Base-by-base conservation (phyloP, 2,797 vertebrate genomes). In the Anisognathus igniventris region DNA sequence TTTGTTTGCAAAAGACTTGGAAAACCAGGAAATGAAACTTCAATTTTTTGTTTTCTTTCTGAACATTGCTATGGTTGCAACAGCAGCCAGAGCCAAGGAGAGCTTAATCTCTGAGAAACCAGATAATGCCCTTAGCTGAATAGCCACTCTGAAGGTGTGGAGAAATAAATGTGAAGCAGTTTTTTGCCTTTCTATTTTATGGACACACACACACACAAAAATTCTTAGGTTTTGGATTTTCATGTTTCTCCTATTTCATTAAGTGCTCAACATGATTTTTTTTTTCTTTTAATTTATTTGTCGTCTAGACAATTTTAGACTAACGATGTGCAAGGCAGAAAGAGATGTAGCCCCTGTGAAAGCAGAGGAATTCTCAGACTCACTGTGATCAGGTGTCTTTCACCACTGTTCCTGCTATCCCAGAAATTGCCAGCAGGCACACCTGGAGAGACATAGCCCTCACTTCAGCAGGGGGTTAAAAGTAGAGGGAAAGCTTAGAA, bases 281-380 rank as follows among this genome's bases (percentile, higher is more conserved):
- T 21, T 62, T 21, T 37, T 19, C 7, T 37, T 64, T 30, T 51
- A 6, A 24, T 72, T 47, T 56, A 30, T 68, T 57, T 39, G 9
- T 40, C 15, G 71, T 35, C 8, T 20, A 50, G 14, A 12, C 7
- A 30, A 7, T 40, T 74, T 68, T 64, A 15, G 8, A 18, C 21
- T 42, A 50, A 57, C 0, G 1, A 4, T 3, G 5, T 44, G 8
- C 9, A 15, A 40, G 4, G 5, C 12, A 53, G 22, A 6, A 53
- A 70, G 30, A 23, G 7, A 1, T 22, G 5, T n/a, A 54, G 14
- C n/a, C 20, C 33, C 30, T 66, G 8, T 20, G 25, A 21, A 50
- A 12, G 39, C 15, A 39, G 10, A 24, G 25, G 6, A 62, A 4
- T 7, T 62, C 25, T 56, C n/a, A 25, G 15, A 44, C 22, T 6